A percentile compares a stretch with the other conserved stretches of the same genome.
These are phyloP conservation scores for Nomia melanderi DNA, from an alignment of 1,140 invertebrate species.

Conservation along the genomic window DNA sequence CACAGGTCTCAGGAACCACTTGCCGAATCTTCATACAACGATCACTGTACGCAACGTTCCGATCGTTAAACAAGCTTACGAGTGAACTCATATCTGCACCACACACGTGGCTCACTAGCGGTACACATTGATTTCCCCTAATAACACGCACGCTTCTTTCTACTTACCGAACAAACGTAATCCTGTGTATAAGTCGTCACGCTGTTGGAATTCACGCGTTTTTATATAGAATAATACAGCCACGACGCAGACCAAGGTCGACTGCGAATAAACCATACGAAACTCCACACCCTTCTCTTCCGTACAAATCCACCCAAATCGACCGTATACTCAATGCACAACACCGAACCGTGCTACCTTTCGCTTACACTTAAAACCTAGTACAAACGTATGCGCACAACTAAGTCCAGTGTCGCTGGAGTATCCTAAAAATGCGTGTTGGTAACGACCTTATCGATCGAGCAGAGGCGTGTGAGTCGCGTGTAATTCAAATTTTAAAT, in stretches of 20 bases:
- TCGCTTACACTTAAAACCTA: not conserved
- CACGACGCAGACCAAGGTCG: not conserved
- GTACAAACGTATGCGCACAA: constrained; percentile 20
- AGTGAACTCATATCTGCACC: constrained; percentile 29
- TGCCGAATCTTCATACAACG: not conserved
- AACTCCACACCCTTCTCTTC: not conserved
- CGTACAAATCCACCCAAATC: not conserved
- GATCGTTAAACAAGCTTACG: constrained; percentile 27
- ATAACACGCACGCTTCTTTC: constrained; percentile 1
- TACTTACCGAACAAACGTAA: not conserved
- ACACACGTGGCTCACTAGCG: constrained; percentile 30
- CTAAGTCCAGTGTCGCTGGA: constrained; percentile 14
- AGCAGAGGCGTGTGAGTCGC: too few relatives aligned
- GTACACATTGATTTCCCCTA: constrained; percentile 6
- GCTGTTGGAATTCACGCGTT: not conserved
- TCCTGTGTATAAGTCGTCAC: not conserved
- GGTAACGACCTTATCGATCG: too few relatives aligned
- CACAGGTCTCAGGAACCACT: not conserved
- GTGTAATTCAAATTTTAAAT: too few relatives aligned
- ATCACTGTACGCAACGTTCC: not conserved
- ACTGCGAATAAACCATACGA: not conserved
- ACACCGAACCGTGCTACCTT: not conserved
- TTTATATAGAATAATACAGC: not conserved
- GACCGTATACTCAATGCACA: not conserved
- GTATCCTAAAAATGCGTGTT: not conserved